Evolutionary conservation across 2,797 vertebrate genomes (phyloP).

Genomic region (Emydoidea blandingii): DNA sequence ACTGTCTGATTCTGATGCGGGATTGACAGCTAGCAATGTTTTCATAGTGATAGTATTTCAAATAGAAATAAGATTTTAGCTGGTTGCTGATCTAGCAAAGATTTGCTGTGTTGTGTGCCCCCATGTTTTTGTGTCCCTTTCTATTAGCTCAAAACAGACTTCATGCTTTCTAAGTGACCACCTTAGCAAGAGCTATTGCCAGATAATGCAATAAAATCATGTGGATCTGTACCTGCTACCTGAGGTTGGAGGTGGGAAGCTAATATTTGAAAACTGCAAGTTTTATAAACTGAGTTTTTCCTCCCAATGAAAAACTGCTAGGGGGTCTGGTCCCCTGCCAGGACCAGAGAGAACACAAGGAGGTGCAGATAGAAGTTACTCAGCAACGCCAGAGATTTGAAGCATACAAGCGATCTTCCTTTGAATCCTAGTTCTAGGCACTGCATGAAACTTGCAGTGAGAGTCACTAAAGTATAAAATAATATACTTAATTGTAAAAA

Average conservation of each 20-base stretch:
- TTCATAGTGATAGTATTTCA: slow-evolving; percentile 14
- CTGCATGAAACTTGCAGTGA: slow-evolving; percentile 15
- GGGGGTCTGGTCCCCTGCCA: slow-evolving; percentile 46
- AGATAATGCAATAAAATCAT: neutral
- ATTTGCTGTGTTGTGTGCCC: neutral
- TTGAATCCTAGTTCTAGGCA: slow-evolving; percentile 25
- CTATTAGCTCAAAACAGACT: slow-evolving; percentile 11
- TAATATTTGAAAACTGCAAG: slow-evolving; percentile 33
- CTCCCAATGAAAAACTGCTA: slow-evolving; percentile 71
- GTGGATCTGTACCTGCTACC: slow-evolving; percentile 55
- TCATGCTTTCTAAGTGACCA: neutral
- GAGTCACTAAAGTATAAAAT: slow-evolving; percentile 16
- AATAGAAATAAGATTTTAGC: slow-evolving; percentile 39
- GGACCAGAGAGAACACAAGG: slow-evolving; percentile 35
- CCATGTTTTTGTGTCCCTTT: slow-evolving; percentile 27
- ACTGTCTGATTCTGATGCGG: neutral
- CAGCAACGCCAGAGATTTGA: slow-evolving; percentile 23
- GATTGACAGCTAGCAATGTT: neutral
- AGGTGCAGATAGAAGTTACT: slow-evolving; percentile 48
- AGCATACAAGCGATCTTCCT: slow-evolving; percentile 21
- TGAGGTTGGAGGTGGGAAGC: neutral
- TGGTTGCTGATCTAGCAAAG: slow-evolving; percentile 28
- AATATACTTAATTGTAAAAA: neutral
- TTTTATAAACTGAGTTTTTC: slow-evolving; percentile 75
- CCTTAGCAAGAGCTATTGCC: slow-evolving; percentile 18